phyloP scores from a whole-genome alignment of 2,113 vertebrate genomes.

The Megaceryle maxima region DNA sequence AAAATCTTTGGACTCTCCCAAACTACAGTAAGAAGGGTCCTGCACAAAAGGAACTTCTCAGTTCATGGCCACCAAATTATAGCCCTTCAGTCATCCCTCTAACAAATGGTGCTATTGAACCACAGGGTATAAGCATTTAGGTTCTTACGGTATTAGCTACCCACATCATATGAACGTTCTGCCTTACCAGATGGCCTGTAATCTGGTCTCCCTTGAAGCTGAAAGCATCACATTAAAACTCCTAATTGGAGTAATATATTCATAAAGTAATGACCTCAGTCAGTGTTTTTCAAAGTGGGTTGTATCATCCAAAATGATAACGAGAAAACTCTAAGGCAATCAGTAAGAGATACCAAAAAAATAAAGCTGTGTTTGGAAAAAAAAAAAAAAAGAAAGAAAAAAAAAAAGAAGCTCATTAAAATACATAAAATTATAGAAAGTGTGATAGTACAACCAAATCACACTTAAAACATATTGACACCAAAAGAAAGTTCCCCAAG shows the following conservation, averaged over 20 bases:
- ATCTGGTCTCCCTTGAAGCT: constrained; percentile 51
- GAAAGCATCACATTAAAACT: constrained; percentile 35
- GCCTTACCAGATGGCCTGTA: constrained; percentile 51
- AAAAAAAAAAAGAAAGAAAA: not conserved
- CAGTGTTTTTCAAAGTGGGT: not conserved
- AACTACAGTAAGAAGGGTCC: not conserved
- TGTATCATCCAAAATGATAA: not conserved
- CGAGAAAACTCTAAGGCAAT: not conserved
- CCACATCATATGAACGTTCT: constrained; percentile 2
- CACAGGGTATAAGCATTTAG: not conserved
- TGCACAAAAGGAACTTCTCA: not conserved
- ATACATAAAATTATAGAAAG: not conserved
- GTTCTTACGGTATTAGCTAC: not conserved
- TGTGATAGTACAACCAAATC: not conserved
- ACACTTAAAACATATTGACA: not conserved
- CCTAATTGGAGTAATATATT: constrained; percentile 43
- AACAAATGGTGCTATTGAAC: not conserved
- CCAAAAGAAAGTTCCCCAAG: not conserved
- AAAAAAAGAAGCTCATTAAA: not conserved
- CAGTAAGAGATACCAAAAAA: not conserved
- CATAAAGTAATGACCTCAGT: constrained; percentile 18
- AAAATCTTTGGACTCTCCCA: not conserved
- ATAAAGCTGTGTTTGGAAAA: not conserved
- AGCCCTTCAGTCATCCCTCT: not conserved
- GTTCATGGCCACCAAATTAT: not conserved